Evolutionary conservation across 2,888 invertebrate species (phyloP), one percentile per base, ranked within the genome.

Genomic region (Andrena minutula): DNA sequence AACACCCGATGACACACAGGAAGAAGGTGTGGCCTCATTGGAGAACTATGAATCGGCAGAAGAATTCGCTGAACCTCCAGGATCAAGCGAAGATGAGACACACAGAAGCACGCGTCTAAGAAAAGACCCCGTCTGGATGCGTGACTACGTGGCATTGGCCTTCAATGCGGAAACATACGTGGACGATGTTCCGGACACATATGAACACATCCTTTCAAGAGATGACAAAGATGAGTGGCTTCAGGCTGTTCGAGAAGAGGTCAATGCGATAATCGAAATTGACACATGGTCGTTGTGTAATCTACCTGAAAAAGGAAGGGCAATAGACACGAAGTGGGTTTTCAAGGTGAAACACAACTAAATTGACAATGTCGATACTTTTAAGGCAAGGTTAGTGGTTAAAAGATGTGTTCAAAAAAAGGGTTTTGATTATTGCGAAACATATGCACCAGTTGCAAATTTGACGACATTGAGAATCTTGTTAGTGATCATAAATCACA

Each of bases 151-250:
- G 0, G 32, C 2, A 2, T 0, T 76, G 2, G 70, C 76, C 5
- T 7, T 71, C 12, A 28, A 16, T 16, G 76, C 69, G 10, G 70
- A 70, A 64, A 2, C 70, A 2, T 64, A 53, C 71, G 49, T 70
- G 0, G 70, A 71, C 0, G 47, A 76, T 10, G 28, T 64, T 0
- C 64, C 70, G 1, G 3, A 53, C 26, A 1, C 20, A 2, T 76
- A 16, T 2, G 0, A 56, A 1, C 64, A 76, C 4, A 64, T 30
- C 2, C 0, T 12, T 32, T 2, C 4, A 41, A 12, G 65, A 41
- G 26, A 64, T 1, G 70, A 76, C 10, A 60, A 71, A 12, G 23
- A 71, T 0, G 7, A 71, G 3, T 76, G 76, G 70, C 12, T 23
- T 1, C 10, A 26, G 0, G 75, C 63, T 1, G 6, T 75, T 16